Conservation (phyloP, 2,113 vertebrate genomes). For the Meles meles region DNA sequence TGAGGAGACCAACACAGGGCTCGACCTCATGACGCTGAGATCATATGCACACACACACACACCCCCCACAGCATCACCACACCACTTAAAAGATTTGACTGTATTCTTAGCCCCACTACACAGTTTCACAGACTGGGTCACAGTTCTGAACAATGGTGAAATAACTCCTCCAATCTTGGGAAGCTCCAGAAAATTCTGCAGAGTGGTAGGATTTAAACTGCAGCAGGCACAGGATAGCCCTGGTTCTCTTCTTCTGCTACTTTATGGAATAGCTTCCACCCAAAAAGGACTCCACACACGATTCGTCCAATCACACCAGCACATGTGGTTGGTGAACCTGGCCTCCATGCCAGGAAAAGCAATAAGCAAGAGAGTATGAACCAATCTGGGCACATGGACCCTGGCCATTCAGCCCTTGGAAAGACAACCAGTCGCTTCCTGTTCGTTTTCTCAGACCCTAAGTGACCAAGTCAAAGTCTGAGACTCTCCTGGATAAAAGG, state of each 20-base stretch:
- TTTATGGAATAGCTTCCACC: background rate
- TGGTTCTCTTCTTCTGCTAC: background rate
- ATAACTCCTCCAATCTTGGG: background rate
- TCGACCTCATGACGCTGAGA: background rate
- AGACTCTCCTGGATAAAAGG: background rate
- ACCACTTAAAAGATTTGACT: background rate
- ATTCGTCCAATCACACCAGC: background rate
- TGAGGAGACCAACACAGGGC: background rate
- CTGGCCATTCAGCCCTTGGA: background rate
- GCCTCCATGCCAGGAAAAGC: background rate
- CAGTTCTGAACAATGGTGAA: background rate
- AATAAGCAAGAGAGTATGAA: background rate
- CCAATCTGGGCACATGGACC: background rate
- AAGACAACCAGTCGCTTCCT: background rate
- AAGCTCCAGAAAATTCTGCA: background rate
- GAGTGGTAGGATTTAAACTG: background rate
- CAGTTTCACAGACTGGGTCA: background rate
- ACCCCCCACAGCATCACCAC: background rate
- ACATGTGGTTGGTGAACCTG: background rate
- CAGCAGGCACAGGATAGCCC: background rate
- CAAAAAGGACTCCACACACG: background rate
- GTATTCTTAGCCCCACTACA: background rate
- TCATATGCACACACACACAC: background rate
- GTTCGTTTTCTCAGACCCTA: background rate
- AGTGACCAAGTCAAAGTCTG: background rate